These are phyloP conservation scores for Tetragonula clypearis DNA, from an alignment of 1,140 invertebrate genomes.

Conservation along the genomic window DNA sequence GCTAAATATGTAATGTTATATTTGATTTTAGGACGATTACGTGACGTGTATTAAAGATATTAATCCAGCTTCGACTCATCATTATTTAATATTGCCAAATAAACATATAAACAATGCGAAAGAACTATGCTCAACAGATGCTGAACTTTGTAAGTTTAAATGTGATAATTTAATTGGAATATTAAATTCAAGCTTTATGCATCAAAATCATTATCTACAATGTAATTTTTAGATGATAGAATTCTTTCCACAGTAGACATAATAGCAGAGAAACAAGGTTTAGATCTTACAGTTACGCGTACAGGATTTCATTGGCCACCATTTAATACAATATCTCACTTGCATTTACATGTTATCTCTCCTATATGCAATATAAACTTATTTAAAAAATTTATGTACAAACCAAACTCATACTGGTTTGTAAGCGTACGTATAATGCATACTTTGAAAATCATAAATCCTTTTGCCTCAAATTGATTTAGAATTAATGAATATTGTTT, in stretches of 20 bases:
- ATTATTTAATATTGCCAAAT: slow-evolving; percentile 91
- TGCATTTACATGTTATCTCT: slow-evolving; percentile 94
- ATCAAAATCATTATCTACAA: not conserved
- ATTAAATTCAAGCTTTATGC: not conserved
- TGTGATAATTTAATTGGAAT: not conserved
- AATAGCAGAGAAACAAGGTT: slow-evolving; percentile 81
- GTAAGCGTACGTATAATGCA: slow-evolving; percentile 86
- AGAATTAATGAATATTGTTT: slow-evolving; percentile 44
- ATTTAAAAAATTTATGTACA: slow-evolving; percentile 87
- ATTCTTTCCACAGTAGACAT: slow-evolving; percentile 84
- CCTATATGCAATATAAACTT: slow-evolving; percentile 90
- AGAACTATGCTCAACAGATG: slow-evolving; percentile 83
- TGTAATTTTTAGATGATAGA: slow-evolving; percentile 83
- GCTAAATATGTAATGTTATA: not conserved
- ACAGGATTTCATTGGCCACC: slow-evolving; percentile 97
- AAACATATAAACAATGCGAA: slow-evolving; percentile 89
- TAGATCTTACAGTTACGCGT: slow-evolving; percentile 83
- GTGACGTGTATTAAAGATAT: slow-evolving; percentile 92
- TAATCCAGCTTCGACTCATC: slow-evolving; percentile 89
- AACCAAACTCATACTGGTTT: slow-evolving; percentile 91
- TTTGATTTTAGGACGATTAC: slow-evolving; percentile 87
- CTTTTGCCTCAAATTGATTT: not conserved
- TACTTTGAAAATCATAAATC: not conserved
- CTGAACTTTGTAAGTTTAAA: slow-evolving; percentile 84
- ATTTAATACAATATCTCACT: slow-evolving; percentile 91